Evolutionary conservation across 2,888 invertebrate genomes (phyloP), one percentile per base, ranked within the genome.

Genomic region (Apoderus coryli): DNA sequence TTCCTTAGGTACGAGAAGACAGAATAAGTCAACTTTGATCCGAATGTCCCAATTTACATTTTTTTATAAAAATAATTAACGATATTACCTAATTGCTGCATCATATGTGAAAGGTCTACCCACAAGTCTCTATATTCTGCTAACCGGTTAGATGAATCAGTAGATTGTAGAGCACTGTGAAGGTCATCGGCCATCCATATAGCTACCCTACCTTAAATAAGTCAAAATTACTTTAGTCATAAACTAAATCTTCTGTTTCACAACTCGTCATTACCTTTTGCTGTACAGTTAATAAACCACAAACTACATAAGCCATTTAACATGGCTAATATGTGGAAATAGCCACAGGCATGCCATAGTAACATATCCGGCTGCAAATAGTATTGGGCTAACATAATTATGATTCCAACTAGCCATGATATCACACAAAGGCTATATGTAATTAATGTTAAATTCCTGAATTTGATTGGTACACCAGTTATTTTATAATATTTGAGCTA

Each of bases 321-420:
- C 76, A 77, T 77, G 3, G 77, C 77, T 33, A 78, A 65, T 15
- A 78, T 76, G 36, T 75, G 77, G 45, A 72, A 76, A 43, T 77
- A 78, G 3, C 72, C 77, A 27, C 76, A 72, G 0, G 76, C 74
- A 41, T 77, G 76, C 76, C 76, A 76, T 25, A 76, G 44, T 26
- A 71, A 64, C 51, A 78, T 75, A 52, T 77, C 77, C 2, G 74
- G 71, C 48, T 78, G 77, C 3, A 78, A 54, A 42, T 74, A 76
- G 45, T 70, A 72, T 45, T 78, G 76, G 0, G 76, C 74, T 3
- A 76, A 49, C 47, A 76, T 75, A 4, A 78, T 66, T 3, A 61
- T 61, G 34, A 76, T 64, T 34, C 74, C 75, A 1, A 74, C 50
- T 0, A 54, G 54, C 77, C 77, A 78, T 0, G 76, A 75, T 41